Evolutionary conservation across 2,113 vertebrate genomes (phyloP).

Genomic region (Misgurnus anguillicaudatus): DNA sequence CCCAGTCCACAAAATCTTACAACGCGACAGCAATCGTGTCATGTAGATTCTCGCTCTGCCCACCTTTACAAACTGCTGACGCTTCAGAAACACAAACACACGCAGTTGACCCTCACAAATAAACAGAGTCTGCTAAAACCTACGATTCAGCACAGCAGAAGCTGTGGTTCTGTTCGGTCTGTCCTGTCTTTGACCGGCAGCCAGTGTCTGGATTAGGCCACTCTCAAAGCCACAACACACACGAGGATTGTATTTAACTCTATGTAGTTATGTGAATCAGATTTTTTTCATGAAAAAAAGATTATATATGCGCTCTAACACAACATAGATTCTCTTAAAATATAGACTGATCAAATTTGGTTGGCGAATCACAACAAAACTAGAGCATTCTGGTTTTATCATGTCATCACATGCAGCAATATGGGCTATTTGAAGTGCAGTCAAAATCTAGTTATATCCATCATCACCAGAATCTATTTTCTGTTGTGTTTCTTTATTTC

Average conservation of each 20-base stretch:
- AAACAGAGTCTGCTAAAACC: slow-evolving; percentile 29
- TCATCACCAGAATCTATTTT: no score
- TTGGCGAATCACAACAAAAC: no score
- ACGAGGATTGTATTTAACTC: neutral
- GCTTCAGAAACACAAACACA: slow-evolving; percentile 4
- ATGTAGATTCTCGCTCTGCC: neutral
- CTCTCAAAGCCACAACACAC: neutral
- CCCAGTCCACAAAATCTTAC: neutral
- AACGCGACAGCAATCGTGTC: neutral
- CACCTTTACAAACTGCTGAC: slow-evolving; percentile 19
- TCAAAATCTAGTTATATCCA: no score
- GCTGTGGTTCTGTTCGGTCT: slow-evolving; percentile 4
- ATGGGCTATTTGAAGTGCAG: no score
- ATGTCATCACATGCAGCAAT: no score
- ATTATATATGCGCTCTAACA: no score
- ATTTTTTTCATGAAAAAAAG: no score
- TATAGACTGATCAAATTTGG: no score
- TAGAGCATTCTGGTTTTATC: no score
- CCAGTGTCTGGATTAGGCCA: slow-evolving; percentile 24
- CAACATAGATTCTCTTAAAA: no score
- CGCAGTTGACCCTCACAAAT: slow-evolving; percentile 22
- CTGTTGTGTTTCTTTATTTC: no score
- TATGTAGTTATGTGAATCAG: no score
- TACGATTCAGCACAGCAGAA: slow-evolving; percentile 3
- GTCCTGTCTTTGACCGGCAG: neutral